Conservation (phyloP, 2,888 invertebrate genomes). For the Lasioglossum oenotherae region DNA sequence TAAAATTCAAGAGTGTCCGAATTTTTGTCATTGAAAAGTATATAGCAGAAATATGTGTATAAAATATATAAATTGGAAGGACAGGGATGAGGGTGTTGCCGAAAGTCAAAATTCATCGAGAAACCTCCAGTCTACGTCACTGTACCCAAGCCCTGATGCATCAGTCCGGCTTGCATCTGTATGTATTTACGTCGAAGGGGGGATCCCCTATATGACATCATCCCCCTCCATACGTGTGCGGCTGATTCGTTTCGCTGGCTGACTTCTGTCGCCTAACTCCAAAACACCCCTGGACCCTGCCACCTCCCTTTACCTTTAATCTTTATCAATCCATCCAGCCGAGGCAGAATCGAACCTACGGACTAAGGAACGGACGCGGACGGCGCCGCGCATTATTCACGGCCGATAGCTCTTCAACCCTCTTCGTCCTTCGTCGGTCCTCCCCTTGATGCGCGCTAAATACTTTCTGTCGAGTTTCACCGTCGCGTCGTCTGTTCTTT, state of each 20-base stretch:
- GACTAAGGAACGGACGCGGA: slow-evolving; percentile 61
- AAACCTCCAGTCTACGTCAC: slow-evolving; percentile 68
- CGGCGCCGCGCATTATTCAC: slow-evolving; percentile 80
- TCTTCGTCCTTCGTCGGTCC: slow-evolving; percentile 46
- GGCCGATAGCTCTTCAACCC: slow-evolving; percentile 78
- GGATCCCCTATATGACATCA: slow-evolving; percentile 81
- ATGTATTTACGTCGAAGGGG: slow-evolving; percentile 75
- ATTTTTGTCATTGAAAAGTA: too few species aligned
- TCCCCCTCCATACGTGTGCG: slow-evolving; percentile 75
- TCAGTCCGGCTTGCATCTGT: slow-evolving; percentile 77
- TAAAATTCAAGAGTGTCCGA: too few species aligned
- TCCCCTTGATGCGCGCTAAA: slow-evolving; percentile 41
- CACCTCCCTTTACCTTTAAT: slow-evolving; percentile 82
- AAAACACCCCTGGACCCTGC: slow-evolving; percentile 74
- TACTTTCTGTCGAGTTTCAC: slow-evolving; percentile 45
- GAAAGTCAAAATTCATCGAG: slow-evolving; percentile 15
- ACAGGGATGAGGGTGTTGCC: neutral
- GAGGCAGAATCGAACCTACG: slow-evolving; percentile 72
- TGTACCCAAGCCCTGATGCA: slow-evolving; percentile 72
- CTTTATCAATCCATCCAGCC: slow-evolving; percentile 83
- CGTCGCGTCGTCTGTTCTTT: neutral
- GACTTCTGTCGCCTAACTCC: slow-evolving; percentile 84
- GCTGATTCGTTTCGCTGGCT: slow-evolving; percentile 82
- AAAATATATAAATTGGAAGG: neutral
- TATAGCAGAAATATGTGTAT: too few species aligned